Percentiles rank a stretch among this genome's conserved stretches.
Evolutionary conservation across 2,113 vertebrate genomes (phyloP).

Genomic region (Rhinolophus sinicus): DNA sequence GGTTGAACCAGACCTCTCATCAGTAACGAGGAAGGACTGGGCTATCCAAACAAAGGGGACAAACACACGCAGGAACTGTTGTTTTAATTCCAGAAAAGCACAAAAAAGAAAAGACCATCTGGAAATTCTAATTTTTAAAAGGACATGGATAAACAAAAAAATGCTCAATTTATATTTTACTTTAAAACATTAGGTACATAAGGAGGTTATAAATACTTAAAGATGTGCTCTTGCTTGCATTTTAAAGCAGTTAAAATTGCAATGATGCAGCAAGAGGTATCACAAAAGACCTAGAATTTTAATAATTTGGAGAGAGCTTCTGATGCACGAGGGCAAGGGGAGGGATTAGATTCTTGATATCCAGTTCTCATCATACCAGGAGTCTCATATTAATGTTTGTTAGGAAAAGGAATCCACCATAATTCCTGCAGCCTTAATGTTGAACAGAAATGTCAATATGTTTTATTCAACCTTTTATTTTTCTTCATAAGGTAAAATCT

Average conservation of each 20-base stretch:
- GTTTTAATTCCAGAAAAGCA: conserved; percentile 27
- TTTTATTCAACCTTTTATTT: conserved; percentile 81
- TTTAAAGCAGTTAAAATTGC: conserved; percentile 69
- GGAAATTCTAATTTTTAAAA: conserved; percentile 68
- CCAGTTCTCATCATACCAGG: conserved; percentile 75
- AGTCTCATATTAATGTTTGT: conserved; percentile 82
- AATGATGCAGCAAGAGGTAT: conserved; percentile 62
- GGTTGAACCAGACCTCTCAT: not conserved
- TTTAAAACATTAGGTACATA: conserved; percentile 28
- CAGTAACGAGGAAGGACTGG: not conserved
- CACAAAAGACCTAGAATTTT: conserved; percentile 77
- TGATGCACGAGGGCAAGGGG: conserved; percentile 63
- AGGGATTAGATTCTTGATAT: conserved; percentile 79
- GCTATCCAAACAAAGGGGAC: not conserved
- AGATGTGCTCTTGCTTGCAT: conserved; percentile 47
- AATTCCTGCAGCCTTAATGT: conserved; percentile 80
- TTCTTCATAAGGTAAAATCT: conserved; percentile 76
- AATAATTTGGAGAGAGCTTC: conserved; percentile 79
- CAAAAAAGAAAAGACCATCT: conserved; percentile 35
- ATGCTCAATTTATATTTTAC: conserved; percentile 64
- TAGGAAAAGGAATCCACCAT: conserved; percentile 80
- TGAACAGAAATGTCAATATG: conserved; percentile 82
- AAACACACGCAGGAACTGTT: not conserved
- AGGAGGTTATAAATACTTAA: conserved; percentile 58
- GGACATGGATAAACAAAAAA: conserved; percentile 51